Base-by-base conservation (phyloP, 2,888 invertebrate species). In the Crossocerus cetratus region DNA sequence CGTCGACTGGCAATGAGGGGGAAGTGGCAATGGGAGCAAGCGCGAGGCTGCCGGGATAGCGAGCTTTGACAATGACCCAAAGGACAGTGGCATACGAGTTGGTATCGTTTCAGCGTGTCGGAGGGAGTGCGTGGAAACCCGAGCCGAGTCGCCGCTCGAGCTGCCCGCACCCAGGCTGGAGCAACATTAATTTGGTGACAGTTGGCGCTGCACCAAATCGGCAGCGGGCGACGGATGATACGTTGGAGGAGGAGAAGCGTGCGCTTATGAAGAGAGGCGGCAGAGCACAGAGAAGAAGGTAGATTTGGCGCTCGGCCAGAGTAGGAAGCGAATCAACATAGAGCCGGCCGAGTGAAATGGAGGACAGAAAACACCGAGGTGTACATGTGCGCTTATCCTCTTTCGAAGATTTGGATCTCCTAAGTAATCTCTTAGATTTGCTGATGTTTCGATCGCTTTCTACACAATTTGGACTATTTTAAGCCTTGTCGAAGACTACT, bases 261-360 rank as follows among this genome's bases (percentile, higher is more conserved):
- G 32, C 32, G 32, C 32, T 32, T 32, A 11, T 32, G 2, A 32
- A 32, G 32, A 32, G 32, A 8, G 8, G 8, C 22, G 56, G 8
- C 22, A 49, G 54, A 69, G 69, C 5, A 20, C 13, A 62, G 18
- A 14, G 58, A 63, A 43, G 60, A 63, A 53, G 16, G 63, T 49
- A 53, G 58, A 65, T 32, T 32, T 80, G 80, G 78, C 75, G 45
- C 0, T 5, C 42, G 11, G 76, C 81, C 80, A 80, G 67, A n/a
- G 14, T 16, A 69, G 57, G 65, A 61, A 63, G 54, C 23, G 16
- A 18, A 53, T 11, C 23, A n/a, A n/a, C n/a, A n/a, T n/a, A n/a
- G n/a, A n/a, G 55, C 4, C 1, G 61, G n/a, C 20, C 4, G 20
- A 54, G 32, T 49, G 64, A 69, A 63, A 67, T 65, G 49, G 14